Evolutionary conservation across 1,140 invertebrate genomes (phyloP), one percentile per base, ranked within the genome.

Genomic region (Polyergus mexicanus): DNA sequence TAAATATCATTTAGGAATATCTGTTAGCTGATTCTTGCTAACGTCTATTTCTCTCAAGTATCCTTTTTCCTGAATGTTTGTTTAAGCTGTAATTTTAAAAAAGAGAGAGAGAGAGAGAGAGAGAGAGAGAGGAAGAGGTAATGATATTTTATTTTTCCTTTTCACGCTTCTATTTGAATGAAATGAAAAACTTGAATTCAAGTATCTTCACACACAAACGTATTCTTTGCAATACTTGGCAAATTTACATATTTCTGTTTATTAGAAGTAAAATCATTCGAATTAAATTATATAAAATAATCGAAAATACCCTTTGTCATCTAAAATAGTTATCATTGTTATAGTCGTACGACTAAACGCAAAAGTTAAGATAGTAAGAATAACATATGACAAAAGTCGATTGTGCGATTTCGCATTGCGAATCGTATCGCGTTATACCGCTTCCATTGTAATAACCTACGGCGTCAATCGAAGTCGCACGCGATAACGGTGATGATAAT

Each of bases 1-100:
- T 35, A 69, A 41, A 76, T 69, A 66, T 75, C 60, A 76, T 44
- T 89, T 86, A 44, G 47, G 54, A 76, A 65, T 88, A 90, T 88
- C 88, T 90, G 87, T 85, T 47, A 38, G 6, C 19, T 54, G 19
- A 13, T 4, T 19, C 54, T 69, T 47, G n/a, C n/a, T n/a, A n/a
- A n/a, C 25, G 25, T 51, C 51, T 19, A 69, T 58, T 41, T 25
- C 66, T 41, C 51, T 80, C 68, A 28, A 32, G 76, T n/a, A 68
- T 74, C 74, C 32, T 60, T 13, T 47, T 19, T 22, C 2, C 3
- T 54, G 10, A 19, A 38, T 32, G 38, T 71, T 58, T 58, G 77
- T 11, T 19, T 32, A 41, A 71, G 2, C 32, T 41, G 13, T 71
- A 54, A 71, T 68, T 68, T 76, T 19, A 69, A 51, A 8, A 47